phyloP scores from a whole-genome alignment of 2,888 invertebrate species.

The Sphaerophoria taeniata region DNA sequence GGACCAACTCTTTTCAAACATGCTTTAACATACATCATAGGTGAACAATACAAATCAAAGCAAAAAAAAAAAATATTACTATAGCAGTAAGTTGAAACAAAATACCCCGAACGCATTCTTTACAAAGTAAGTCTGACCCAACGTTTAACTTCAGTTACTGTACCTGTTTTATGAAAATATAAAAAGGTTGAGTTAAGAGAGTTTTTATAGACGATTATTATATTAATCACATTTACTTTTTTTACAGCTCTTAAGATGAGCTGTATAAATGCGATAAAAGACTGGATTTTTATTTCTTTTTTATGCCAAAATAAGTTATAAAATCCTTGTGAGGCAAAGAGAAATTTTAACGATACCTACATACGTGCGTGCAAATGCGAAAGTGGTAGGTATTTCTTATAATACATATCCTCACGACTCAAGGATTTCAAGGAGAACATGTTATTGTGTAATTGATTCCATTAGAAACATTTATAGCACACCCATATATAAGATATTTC shows the following conservation, averaged over 20 bases:
- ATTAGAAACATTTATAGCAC: conserved; percentile 43
- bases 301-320: conserved; percentile 64
- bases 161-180: conserved; percentile 9
- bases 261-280: conserved; percentile 71
- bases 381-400: conserved; percentile 60
- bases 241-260: conserved; percentile 57
- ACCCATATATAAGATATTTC: no score
- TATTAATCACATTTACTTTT: conserved; percentile 63
- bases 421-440: conserved; percentile 45
- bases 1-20: no score
- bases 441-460: conserved; percentile 63
- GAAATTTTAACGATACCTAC: conserved; percentile 65
- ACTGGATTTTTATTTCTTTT: conserved; percentile 33
- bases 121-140: neutral
- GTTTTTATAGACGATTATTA: conserved; percentile 62
- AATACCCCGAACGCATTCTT: no score
- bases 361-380: conserved; percentile 15
- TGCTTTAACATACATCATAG: no score
- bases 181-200: conserved; percentile 28
- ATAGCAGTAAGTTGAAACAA: no score
- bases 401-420: conserved; percentile 13
- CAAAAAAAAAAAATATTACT: no score
- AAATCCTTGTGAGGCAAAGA: conserved; percentile 62
- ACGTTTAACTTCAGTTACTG: conserved; percentile 2
- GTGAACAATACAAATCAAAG: no score